These are phyloP conservation scores for Cossypha niveicapilla DNA, from an alignment of 2,797 vertebrate genomes.

Conservation along the genomic window DNA sequence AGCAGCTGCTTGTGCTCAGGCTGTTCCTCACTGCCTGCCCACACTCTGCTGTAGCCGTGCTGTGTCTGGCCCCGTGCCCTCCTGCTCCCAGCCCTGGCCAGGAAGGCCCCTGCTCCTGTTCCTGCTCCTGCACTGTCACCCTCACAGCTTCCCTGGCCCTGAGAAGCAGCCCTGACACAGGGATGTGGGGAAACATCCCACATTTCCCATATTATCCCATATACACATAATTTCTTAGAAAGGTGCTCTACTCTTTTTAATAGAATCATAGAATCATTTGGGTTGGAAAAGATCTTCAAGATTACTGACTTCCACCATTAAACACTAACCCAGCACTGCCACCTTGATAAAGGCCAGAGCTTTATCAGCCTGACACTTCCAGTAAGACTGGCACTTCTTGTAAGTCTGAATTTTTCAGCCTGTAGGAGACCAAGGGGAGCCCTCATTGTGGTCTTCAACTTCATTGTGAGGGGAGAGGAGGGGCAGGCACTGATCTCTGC, in stretches of 20 bases:
- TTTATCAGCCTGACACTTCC: not conserved
- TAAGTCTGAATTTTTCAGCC: not conserved
- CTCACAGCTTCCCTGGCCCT: rapidly evolving
- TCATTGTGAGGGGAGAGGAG: rapidly evolving
- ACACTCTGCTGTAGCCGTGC: rapidly evolving
- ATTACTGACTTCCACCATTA: not conserved
- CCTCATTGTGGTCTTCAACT: not conserved
- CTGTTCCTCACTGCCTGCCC: not conserved
- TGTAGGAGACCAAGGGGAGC: not conserved
- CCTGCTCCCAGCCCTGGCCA: not conserved
- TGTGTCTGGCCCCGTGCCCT: rapidly evolving
- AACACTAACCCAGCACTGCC: not conserved
- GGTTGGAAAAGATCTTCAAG: not conserved
- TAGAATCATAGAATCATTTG: not conserved
- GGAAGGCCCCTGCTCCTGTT: not conserved
- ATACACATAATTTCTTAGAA: not conserved
- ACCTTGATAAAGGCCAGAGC: not conserved
- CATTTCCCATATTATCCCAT: not conserved
- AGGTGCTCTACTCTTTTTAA: not conserved
- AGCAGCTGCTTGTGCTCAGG: not conserved
- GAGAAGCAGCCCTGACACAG: rapidly evolving
- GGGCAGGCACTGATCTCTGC: not conserved
- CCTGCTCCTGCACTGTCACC: not conserved
- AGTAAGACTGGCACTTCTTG: not conserved
- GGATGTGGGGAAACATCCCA: rapidly evolving